Evolutionary conservation across 2,113 vertebrate species (phyloP).

Genomic region (Dascyllus trimaculatus): DNA sequence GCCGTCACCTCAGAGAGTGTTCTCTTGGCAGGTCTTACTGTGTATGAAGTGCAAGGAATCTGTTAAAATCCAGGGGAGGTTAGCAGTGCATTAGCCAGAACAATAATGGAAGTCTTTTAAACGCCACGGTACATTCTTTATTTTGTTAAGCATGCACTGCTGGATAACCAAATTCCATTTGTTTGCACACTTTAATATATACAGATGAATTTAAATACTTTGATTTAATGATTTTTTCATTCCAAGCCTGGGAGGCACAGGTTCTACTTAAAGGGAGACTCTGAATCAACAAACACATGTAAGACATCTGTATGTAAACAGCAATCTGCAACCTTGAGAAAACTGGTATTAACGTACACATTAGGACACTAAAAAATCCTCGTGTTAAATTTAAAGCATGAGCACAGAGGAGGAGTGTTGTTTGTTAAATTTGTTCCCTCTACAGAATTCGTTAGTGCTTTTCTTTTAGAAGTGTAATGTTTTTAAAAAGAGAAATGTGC

Average conservation of each 20-base stretch:
- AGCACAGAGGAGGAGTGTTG: conserved; percentile 11
- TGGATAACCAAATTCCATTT: conserved; percentile 27
- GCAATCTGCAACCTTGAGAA: conserved; percentile 27
- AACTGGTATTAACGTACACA: background rate
- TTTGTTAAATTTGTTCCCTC: conserved; percentile 7
- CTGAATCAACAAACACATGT: conserved; percentile 27
- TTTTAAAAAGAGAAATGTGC: background rate
- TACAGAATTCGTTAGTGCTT: conserved; percentile 3
- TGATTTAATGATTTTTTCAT: background rate
- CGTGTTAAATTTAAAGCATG: conserved; percentile 14
- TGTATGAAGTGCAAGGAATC: conserved; percentile 38
- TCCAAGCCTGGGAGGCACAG: background rate
- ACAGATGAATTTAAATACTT: conserved; percentile 24
- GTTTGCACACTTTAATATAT: conserved; percentile 31
- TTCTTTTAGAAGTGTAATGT: background rate
- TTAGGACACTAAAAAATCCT: conserved; percentile 23
- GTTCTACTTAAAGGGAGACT: conserved; percentile 7
- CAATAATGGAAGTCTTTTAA: conserved; percentile 39
- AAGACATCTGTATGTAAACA: background rate
- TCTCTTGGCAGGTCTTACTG: conserved; percentile 52
- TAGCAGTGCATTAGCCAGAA: conserved; percentile 37
- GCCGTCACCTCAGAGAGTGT: conserved; percentile 58
- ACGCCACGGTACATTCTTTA: conserved; percentile 20
- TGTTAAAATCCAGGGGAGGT: conserved; percentile 32
- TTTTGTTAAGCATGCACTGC: background rate